Conservation (phyloP, 2,797 vertebrate species). For the Sebastes minor region DNA sequence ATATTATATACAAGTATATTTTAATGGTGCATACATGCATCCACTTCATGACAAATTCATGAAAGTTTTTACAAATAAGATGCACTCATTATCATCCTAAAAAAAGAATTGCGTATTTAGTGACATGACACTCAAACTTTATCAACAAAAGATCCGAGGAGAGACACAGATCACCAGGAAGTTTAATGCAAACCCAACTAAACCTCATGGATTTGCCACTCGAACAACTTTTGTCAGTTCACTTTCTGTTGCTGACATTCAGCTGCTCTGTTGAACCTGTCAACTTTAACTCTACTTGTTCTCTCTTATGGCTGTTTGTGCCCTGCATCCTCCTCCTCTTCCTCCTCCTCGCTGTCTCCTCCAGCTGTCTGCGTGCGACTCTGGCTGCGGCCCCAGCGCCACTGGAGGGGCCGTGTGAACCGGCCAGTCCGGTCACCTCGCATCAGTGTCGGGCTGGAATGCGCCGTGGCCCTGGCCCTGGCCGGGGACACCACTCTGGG, state of each 20-base stretch:
- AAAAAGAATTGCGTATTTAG: accelerated
- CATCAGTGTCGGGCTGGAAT: constrained; percentile 82
- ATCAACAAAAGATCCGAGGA: neutral
- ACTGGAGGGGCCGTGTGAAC: constrained; percentile 78
- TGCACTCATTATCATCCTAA: neutral
- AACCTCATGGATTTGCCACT: neutral
- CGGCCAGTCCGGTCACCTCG: constrained; percentile 77
- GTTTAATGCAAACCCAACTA: neutral
- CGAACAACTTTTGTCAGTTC: constrained; percentile 23
- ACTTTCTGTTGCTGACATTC: constrained; percentile 60
- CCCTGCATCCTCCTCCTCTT: constrained; percentile 47
- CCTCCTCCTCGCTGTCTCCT: constrained; percentile 31
- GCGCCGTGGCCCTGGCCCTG: constrained; percentile 59
- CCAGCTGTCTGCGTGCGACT: constrained; percentile 58
- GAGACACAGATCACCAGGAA: no score
- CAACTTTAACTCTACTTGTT: constrained; percentile 67
- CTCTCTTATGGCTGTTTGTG: constrained; percentile 68
- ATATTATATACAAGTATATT: neutral
- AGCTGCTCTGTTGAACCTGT: constrained; percentile 70
- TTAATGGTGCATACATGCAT: neutral
- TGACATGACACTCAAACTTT: neutral
- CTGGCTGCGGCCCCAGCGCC: constrained; percentile 59
- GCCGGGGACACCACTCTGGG: constrained; percentile 70
- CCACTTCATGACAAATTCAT: neutral
- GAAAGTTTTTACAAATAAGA: neutral